Conservation (phyloP, 2,888 invertebrate genomes). For the Xestia sexstrigata region DNA sequence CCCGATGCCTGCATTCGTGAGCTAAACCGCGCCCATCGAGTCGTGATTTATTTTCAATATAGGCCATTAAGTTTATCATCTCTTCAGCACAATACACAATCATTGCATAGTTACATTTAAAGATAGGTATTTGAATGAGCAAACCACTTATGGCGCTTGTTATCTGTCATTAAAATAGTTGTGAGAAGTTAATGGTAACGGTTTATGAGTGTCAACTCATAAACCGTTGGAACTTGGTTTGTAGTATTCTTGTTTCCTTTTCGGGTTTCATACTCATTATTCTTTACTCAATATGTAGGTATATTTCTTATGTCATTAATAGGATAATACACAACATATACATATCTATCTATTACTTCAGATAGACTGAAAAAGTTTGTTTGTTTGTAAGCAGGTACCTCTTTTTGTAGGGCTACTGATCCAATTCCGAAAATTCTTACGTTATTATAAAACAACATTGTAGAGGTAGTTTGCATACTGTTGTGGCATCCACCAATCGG, state of each 20-base stretch:
- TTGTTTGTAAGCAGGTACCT: neutral
- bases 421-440: no score
- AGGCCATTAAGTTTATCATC: neutral
- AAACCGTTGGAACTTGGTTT: neutral
- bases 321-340: no score
- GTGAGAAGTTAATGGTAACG: conserved; percentile 11
- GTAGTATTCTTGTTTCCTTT: neutral
- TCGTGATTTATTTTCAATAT: neutral
- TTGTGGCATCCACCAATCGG: neutral
- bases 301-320: neutral
- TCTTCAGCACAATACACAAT: conserved; percentile 5
- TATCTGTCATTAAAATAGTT: conserved; percentile 8
- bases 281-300: no score
- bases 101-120: conserved; percentile 15
- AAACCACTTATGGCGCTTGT: neutral
- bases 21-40: neutral
- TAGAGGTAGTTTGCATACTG: neutral
- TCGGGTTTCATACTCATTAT: neutral
- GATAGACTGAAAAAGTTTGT: neutral
- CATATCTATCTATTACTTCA: neutral
- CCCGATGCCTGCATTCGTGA: no score
- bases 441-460: no score
- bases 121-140: neutral
- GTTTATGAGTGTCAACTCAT: no score
- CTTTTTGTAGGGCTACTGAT: no score